These are phyloP conservation scores for Phanerotoma sp. DNA, from an alignment of 2,888 invertebrate species.

Conservation along the genomic window DNA sequence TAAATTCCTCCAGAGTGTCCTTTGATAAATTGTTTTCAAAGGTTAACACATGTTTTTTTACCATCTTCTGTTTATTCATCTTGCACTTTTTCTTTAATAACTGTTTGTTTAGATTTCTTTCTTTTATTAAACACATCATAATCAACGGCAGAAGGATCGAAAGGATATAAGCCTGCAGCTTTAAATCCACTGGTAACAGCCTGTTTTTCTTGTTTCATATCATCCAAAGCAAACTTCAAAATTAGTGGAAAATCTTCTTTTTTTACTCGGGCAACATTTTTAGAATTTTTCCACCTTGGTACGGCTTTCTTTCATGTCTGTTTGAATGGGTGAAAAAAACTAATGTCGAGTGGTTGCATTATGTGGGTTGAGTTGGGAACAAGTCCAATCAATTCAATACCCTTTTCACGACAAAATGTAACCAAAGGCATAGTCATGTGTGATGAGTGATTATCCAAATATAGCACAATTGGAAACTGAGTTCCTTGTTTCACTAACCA, in stretches of 20 bases:
- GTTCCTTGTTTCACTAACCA: constrained; percentile 6
- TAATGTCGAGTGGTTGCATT: constrained; percentile 9
- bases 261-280: constrained; percentile 9
- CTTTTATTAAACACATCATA: constrained; percentile 16
- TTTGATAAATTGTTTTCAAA: constrained; percentile 14
- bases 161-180: constrained; percentile 12
- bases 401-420: constrained; percentile 9
- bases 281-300: constrained; percentile 19
- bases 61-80: neutral
- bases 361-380: constrained; percentile 13
- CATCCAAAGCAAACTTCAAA: constrained; percentile 13
- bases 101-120: constrained; percentile 15
- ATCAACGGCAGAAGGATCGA: constrained; percentile 16
- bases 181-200: constrained; percentile 15
- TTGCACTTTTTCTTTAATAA: constrained; percentile 4
- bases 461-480: constrained; percentile 11
- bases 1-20: constrained; percentile 5
- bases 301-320: constrained; percentile 15
- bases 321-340: constrained; percentile 22
- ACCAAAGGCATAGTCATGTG: constrained; percentile 2
- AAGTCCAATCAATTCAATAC: constrained; percentile 11
- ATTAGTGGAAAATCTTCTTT: constrained; percentile 16
- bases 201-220: constrained; percentile 6
- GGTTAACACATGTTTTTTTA: neutral
- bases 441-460: constrained; percentile 11